Base-by-base conservation (phyloP, 64 coral and sea anemone species). In the Astreopora myriophthalma region DNA sequence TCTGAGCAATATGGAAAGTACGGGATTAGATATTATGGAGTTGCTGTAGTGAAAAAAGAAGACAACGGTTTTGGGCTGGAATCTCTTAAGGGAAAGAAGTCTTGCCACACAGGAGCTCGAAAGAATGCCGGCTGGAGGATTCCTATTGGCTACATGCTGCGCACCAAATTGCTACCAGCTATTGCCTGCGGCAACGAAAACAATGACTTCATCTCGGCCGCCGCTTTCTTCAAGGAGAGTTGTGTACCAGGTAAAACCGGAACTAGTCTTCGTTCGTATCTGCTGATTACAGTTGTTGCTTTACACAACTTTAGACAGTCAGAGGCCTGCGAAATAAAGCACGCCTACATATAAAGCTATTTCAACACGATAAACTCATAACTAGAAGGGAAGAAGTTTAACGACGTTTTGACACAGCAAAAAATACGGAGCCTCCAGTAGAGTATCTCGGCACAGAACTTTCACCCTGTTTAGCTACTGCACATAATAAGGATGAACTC, bases 71-170 rank as follows among this genome's bases (percentile, higher is more conserved):
- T 96, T n/a, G 76, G 35, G 22, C 7, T 96, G 7, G 58, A 11
- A 1, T 84, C 27, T 13, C 85, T 95, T 0, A 87, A 88, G 16
- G 89, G 75, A 0, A 88, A 40, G 36, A 95, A 88, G 84, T 88
- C 94, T 8, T 95, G 94, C 31, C 94, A 95, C 57, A 92, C 94
- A 3, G 94, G 89, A 62, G 86, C 86, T 17, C 26, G 74, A 25
- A 84, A 20, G 49, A 92, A 34, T 1, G 84, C 77, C 19, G 94
- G 94, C 34, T 96, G 84, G 62, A 88, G 73, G 68, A 24, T 96
- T 0, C 89, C 94, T 5, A 30, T 92, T 27, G 94, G 94, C 20
- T 66, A 74, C 33, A 55, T 96, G 20, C 37, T 95, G 8, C 39
- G 91, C 9, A 16, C 1, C 17, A 19, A 39, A 17, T 60, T 68